Percentiles rank a stretch among this genome's conserved stretches.
phyloP scores from a whole-genome alignment of 2,797 vertebrate species.

The Dendrocincla tyrannina region DNA sequence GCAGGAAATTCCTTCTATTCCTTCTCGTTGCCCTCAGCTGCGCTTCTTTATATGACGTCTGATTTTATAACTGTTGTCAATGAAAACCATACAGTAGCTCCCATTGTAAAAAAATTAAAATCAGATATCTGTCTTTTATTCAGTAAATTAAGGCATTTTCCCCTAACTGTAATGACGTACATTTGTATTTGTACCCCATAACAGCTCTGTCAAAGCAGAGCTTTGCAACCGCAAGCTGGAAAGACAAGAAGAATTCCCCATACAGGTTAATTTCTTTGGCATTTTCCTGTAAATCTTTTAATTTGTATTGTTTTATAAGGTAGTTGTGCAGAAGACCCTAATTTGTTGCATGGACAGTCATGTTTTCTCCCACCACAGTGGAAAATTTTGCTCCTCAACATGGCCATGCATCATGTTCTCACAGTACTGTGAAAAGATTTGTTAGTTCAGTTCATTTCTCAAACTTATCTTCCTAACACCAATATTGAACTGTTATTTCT shows the following conservation, averaged over 20 bases:
- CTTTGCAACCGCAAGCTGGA: background rate
- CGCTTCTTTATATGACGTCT: background rate
- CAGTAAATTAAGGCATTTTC: background rate
- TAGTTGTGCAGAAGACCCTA: background rate
- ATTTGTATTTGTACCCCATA: background rate
- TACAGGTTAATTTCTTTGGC: background rate
- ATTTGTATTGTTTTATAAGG: background rate
- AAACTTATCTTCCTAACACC: background rate
- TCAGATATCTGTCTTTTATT: background rate
- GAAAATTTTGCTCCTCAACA: background rate
- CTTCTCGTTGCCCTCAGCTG: background rate
- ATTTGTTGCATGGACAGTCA: background rate
- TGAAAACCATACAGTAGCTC: background rate
- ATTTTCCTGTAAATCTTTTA: background rate
- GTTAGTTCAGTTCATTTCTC: background rate
- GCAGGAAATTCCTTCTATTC: conserved; percentile 6
- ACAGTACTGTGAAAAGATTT: background rate
- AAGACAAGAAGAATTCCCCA: background rate
- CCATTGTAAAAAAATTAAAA: background rate
- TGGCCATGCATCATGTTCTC: background rate
- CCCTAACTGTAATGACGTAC: background rate
- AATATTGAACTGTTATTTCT: background rate
- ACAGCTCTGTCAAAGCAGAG: background rate
- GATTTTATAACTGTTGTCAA: background rate
- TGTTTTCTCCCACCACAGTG: background rate